Evolutionary conservation across 2,113 vertebrate species (phyloP).

Genomic region (Melanocharis versteri): DNA sequence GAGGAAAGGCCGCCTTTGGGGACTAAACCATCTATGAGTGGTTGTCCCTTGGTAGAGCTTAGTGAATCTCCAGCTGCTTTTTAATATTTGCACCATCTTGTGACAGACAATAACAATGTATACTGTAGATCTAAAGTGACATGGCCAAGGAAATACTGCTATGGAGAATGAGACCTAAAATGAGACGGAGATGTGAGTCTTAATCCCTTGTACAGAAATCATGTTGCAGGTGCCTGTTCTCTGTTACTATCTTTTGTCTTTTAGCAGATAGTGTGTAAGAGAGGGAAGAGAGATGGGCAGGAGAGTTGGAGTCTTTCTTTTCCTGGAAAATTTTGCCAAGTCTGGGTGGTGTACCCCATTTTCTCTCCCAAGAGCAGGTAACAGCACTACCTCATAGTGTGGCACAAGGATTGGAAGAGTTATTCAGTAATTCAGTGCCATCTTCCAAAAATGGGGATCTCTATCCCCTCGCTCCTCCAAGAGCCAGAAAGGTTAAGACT

Average conservation of each 20-base stretch:
- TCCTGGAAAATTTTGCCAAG: background rate
- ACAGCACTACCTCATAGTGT: background rate
- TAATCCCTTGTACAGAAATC: background rate
- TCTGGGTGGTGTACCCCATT: background rate
- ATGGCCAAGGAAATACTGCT: background rate
- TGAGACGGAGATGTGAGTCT: background rate
- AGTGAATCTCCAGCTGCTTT: background rate
- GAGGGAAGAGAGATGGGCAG: background rate
- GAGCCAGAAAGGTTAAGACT: background rate
- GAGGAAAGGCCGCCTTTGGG: background rate
- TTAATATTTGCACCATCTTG: background rate
- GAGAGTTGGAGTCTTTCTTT: background rate
- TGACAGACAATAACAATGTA: background rate
- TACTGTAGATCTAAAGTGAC: background rate
- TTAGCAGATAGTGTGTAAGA: background rate
- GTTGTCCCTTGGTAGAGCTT: background rate
- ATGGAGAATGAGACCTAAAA: background rate
- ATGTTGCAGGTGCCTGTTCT: background rate
- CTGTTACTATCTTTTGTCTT: background rate
- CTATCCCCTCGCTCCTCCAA: background rate
- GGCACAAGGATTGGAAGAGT: background rate
- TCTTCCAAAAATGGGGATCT: background rate
- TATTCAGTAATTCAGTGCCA: background rate
- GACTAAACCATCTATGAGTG: background rate
- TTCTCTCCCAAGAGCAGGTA: background rate